phyloP scores from a whole-genome alignment of 92 coral and sea anemone genomes.

The Porites evermanni region DNA sequence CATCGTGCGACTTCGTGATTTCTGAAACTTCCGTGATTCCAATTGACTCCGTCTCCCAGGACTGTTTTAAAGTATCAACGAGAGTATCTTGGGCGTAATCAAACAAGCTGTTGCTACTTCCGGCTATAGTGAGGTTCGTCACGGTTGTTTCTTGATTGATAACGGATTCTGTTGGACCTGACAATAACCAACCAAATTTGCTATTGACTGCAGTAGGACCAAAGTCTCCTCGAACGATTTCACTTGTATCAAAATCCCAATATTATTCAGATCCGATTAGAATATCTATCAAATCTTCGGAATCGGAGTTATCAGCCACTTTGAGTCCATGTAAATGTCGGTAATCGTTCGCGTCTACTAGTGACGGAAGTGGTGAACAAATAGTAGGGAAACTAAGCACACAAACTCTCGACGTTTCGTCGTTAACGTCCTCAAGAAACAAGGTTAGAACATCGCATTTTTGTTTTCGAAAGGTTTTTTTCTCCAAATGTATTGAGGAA shows the following conservation, averaged over 20 bases:
- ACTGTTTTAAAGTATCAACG: conserved; percentile 51
- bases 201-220: too few relatives aligned
- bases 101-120: background rate
- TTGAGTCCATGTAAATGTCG: too few relatives aligned
- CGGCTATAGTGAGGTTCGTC: too few relatives aligned
- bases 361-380: too few relatives aligned
- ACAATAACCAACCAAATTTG: too few relatives aligned
- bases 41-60: conserved; percentile 72
- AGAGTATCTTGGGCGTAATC: conserved; percentile 42
- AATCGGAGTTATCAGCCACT: background rate
- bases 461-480: conserved; percentile 42
- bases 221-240: too few relatives aligned
- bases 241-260: too few relatives aligned
- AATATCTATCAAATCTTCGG: conserved; percentile 17
- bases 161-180: too few relatives aligned
- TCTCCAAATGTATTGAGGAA: conserved; percentile 50
- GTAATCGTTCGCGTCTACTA: too few relatives aligned
- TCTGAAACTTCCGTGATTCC: conserved; percentile 52
- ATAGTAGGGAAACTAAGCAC: background rate
- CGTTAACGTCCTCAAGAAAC: background rate
- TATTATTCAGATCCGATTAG: background rate
- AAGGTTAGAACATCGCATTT: conserved; percentile 29
- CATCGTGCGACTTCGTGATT: background rate
- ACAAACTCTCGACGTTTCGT: too few relatives aligned
- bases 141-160: too few relatives aligned